Base-by-base conservation (phyloP, 2,888 invertebrate species). In the Drosophila flavopinicola region DNA sequence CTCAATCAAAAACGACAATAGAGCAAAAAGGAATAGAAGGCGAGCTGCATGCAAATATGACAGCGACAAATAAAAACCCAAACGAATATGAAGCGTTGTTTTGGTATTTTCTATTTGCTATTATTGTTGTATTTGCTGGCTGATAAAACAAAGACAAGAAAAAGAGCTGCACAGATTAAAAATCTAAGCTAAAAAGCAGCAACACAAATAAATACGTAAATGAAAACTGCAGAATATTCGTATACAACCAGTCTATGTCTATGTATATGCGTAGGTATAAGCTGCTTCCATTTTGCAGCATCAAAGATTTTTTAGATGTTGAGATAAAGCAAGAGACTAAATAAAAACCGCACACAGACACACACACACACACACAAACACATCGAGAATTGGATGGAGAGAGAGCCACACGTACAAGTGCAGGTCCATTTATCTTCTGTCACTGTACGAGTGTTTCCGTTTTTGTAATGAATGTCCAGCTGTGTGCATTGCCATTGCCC, bases 401-500 rank as follows among this genome's bases (percentile, higher is more conserved):
- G 9, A 20, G n/a, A 10, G 15, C 61, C 63, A 73, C 84, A 83
- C 86, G 87, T 79, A 78, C 80, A 70, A 76, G 85, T 82, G 85
- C 80, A 82, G 87, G 80, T 84, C 80, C 80, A 82, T 82, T 82
- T 82, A 82, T 82, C 80, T 82, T 82, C 85, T 86, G 80, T 82
- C 80, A 82, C 74, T 84, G 80, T 76, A 74, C 82, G 87, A 82
- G 80, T 82, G 87, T 69, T 82, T 82, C 80, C 80, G 80, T 86
- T 82, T 82, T 86, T 84, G 87, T 82, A 82, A 82, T 82, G 80
- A 82, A 82, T 86, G 85, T 82, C 80, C 80, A 82, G 80, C 85
- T 82, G 80, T 82, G 80, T 84, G 87, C 80, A 84, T 79, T 84
- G 80, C 84, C 75, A 57, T 41, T 51, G 49, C 53, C 74, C 86